Evolutionary conservation across 2,888 invertebrate genomes (phyloP).

Genomic region (Arge pagana): DNA sequence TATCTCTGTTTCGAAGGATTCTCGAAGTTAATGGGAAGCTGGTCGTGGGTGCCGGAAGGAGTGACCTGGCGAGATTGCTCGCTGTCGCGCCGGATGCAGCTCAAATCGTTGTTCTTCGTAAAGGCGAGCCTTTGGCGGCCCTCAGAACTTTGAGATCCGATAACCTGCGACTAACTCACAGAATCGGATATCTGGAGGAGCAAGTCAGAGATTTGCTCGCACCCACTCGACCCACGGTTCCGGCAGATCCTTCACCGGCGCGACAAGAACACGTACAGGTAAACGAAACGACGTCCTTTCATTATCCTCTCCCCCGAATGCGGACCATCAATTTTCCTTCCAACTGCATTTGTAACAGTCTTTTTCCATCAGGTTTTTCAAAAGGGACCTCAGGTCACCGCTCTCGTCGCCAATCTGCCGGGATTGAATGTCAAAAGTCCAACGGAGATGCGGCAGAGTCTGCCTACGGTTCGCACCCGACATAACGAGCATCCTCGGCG

Average conservation of each 20-base stretch:
- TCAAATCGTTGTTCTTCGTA: slow-evolving; percentile 67
- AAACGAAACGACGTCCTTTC: too few relatives aligned
- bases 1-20: slow-evolving; percentile 60
- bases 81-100: slow-evolving; percentile 67
- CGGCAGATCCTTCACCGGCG: slow-evolving; percentile 37
- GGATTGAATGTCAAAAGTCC: slow-evolving; percentile 60
- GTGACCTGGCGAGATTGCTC: slow-evolving; percentile 72
- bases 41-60: slow-evolving; percentile 70
- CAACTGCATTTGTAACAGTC: slow-evolving; percentile 33
- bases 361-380: slow-evolving; percentile 70
- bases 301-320: not conserved
- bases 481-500: slow-evolving; percentile 36
- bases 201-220: slow-evolving; percentile 65
- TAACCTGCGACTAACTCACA: slow-evolving; percentile 82
- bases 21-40: slow-evolving; percentile 82
- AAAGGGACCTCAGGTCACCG: slow-evolving; percentile 79
- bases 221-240: slow-evolving; percentile 42
- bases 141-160: slow-evolving; percentile 67
- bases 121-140: slow-evolving; percentile 50
- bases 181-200: slow-evolving; percentile 88
- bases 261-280: slow-evolving; percentile 53
- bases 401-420: slow-evolving; percentile 70
- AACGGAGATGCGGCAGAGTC: slow-evolving; percentile 46
- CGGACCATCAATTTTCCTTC: not conserved
- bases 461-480: slow-evolving; percentile 44